These are phyloP conservation scores for Limnephilus rhombicus DNA, from an alignment of 2,888 invertebrate species.

Conservation along the genomic window DNA sequence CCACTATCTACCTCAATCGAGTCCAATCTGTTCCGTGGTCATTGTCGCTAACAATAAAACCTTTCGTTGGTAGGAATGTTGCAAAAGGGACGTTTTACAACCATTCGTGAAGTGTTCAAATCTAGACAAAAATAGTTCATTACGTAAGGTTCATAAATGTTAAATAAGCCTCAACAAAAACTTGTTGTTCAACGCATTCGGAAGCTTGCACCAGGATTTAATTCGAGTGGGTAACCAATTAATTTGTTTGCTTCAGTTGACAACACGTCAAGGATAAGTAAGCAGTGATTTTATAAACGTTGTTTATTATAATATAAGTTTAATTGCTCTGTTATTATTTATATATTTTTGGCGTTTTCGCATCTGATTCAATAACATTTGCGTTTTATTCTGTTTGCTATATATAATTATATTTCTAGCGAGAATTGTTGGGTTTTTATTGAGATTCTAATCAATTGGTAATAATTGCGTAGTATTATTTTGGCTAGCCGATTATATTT, in stretches of 20 bases:
- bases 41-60: conserved; percentile 2
- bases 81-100: neutral
- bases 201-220: neutral
- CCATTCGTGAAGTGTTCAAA: neutral
- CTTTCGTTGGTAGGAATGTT: conserved; percentile 15
- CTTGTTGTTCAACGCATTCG: neutral
- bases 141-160: neutral
- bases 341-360: neutral
- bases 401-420: neutral
- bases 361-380: neutral
- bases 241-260: neutral
- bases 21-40: conserved; percentile 37
- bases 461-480: neutral
- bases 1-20: conserved; percentile 38
- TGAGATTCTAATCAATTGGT: neutral
- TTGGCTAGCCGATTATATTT: neutral
- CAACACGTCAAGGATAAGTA: neutral
- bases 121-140: neutral
- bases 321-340: neutral
- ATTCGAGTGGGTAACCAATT: neutral
- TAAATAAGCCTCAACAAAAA: neutral
- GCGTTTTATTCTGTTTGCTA: neutral
- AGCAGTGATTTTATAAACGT: neutral
- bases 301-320: neutral
- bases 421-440: neutral